phyloP scores from a whole-genome alignment of 2,888 invertebrate genomes.

The Hartigia nigra region DNA sequence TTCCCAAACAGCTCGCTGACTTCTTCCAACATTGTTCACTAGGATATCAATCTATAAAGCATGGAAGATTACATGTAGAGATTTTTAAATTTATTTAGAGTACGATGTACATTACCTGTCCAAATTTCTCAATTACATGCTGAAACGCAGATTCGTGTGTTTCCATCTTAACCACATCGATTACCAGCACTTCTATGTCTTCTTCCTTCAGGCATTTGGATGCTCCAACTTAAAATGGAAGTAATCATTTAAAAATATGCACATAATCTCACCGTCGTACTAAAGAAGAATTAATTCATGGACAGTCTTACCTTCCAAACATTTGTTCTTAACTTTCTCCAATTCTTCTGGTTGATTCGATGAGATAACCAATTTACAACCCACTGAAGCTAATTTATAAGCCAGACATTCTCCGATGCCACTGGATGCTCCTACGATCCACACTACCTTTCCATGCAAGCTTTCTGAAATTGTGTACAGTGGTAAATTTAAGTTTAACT shows the following conservation, averaged over 20 bases:
- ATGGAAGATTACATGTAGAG: not conserved
- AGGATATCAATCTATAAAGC: conserved; percentile 75
- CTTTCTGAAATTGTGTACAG: conserved; percentile 58
- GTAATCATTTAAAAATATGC: not conserved
- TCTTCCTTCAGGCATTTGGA: conserved; percentile 65
- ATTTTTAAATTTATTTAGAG: not conserved
- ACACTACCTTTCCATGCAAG: conserved; percentile 78
- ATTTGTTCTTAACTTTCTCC: conserved; percentile 74
- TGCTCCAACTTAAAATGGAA: conserved; percentile 48
- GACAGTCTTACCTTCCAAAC: conserved; percentile 64
- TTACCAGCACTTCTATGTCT: conserved; percentile 76
- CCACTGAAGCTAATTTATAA: conserved; percentile 73
- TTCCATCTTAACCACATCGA: conserved; percentile 74
- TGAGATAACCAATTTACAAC: conserved; percentile 76
- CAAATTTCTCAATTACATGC: conserved; percentile 75
- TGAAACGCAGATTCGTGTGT: conserved; percentile 73
- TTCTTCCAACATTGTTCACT: conserved; percentile 85
- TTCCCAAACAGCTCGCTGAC: conserved; percentile 80
- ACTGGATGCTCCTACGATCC: conserved; percentile 87
- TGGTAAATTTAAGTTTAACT: not conserved
- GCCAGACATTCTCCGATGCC: conserved; percentile 84
- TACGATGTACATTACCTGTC: conserved; percentile 41
- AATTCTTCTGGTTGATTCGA: conserved; percentile 75
- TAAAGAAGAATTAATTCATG: conserved; percentile 1
- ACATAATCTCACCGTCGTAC: not conserved